Conservation (phyloP, 2,797 vertebrate species). For the Allobates femoralis region DNA sequence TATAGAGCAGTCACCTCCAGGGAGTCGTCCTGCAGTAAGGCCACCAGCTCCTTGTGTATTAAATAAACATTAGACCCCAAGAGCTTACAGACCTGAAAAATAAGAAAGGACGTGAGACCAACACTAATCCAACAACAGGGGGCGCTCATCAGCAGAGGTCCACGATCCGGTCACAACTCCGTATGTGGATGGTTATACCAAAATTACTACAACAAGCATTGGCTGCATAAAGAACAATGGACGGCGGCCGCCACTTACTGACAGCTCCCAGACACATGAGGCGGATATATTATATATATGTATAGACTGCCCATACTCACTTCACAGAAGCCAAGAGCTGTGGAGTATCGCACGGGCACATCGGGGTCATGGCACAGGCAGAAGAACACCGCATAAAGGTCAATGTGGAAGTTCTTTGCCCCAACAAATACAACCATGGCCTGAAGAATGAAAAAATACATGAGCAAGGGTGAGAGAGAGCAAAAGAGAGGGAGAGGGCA, state of each 20-base stretch:
- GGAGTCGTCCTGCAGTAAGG: constrained; percentile 89
- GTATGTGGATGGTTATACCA: no score
- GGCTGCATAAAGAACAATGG: background rate
- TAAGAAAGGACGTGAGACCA: constrained; percentile 32
- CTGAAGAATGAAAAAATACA: constrained; percentile 69
- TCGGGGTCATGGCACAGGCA: constrained; percentile 92
- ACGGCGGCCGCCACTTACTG: background rate
- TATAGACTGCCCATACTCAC: constrained; percentile 76
- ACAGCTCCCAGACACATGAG: background rate
- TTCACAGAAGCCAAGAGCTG: constrained; percentile 92
- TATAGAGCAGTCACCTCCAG: constrained; percentile 80
- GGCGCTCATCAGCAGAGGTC: background rate
- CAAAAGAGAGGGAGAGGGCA: background rate
- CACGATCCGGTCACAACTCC: no score
- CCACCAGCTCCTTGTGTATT: constrained; percentile 90
- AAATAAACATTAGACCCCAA: constrained; percentile 86
- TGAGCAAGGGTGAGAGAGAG: background rate
- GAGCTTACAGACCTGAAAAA: constrained; percentile 88
- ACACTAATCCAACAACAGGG: background rate
- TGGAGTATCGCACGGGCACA: constrained; percentile 86
- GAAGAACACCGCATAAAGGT: constrained; percentile 89
- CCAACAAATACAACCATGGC: constrained; percentile 92
- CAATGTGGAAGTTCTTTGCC: constrained; percentile 87
- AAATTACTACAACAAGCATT: background rate
- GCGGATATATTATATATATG: no score